Conservation (phyloP, 2,888 invertebrate genomes). For the Sinelater perroti region DNA sequence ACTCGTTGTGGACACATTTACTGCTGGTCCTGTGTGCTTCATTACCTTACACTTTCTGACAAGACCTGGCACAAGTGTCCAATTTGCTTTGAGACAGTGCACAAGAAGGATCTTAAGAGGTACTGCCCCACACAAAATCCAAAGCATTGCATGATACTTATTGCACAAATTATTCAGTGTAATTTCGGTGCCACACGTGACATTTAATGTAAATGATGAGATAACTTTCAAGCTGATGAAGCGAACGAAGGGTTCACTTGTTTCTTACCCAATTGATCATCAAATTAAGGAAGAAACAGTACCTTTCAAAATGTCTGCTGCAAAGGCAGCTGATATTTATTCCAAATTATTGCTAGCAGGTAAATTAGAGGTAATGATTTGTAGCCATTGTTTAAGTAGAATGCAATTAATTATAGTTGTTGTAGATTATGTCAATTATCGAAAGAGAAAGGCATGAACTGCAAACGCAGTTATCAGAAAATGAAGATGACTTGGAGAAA, state of each 20-base stretch:
- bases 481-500: constrained; percentile 81
- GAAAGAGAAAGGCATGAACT: constrained; percentile 78
- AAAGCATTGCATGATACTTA: too few species aligned
- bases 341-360: constrained; percentile 82
- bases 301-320: constrained; percentile 63
- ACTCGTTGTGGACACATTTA: constrained; percentile 95
- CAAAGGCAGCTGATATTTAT: constrained; percentile 66
- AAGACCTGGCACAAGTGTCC: constrained; percentile 87
- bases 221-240: constrained; percentile 85
- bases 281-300: constrained; percentile 45
- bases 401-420: constrained; percentile 18
- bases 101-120: constrained; percentile 85
- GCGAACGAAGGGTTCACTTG: constrained; percentile 65
- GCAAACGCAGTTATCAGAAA: constrained; percentile 67
- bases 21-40: constrained; percentile 95
- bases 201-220: constrained; percentile 69
- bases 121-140: too few species aligned
- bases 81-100: constrained; percentile 87
- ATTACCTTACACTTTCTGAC: constrained; percentile 88
- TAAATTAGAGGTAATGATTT: constrained; percentile 67
- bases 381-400: too few species aligned
- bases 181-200: constrained; percentile 63
- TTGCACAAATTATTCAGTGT: too few species aligned
- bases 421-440: constrained; percentile 68
- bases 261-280: constrained; percentile 65